Evolutionary conservation across 2,888 invertebrate genomes (phyloP).

Genomic region (Eumacrocentrus americanus): DNA sequence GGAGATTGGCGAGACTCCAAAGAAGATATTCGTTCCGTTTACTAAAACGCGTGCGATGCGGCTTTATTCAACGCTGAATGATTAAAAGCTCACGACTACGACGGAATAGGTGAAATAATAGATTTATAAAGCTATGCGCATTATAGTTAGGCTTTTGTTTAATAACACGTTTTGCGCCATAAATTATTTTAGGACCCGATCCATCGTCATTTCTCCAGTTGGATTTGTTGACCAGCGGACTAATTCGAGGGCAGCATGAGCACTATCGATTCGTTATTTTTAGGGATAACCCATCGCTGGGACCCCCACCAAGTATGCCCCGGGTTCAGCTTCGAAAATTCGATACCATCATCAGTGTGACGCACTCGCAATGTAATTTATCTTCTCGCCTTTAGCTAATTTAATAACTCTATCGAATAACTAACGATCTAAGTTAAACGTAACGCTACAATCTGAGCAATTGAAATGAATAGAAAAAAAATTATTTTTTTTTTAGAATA

Average conservation of each 20-base stretch:
- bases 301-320: constrained; percentile 40
- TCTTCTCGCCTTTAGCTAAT: too few species aligned
- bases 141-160: too few species aligned
- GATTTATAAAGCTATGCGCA: too few species aligned
- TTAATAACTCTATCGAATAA: too few species aligned
- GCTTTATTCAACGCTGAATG: not conserved
- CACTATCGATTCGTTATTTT: constrained; percentile 57
- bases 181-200: constrained; percentile 1
- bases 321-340: constrained; percentile 42
- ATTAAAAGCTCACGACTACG: too few species aligned
- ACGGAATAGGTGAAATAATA: too few species aligned
- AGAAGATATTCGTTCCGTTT: too few species aligned
- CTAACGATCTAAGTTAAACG: too few species aligned
- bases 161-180: too few species aligned
- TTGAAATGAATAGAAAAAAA: not conserved
- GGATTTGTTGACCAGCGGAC: constrained; percentile 42
- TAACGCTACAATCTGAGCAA: too few species aligned
- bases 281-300: constrained; percentile 48
- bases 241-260: constrained; percentile 45
- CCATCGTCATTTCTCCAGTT: not conserved
- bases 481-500: not conserved
- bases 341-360: constrained; percentile 33
- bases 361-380: constrained; percentile 10
- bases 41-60: too few species aligned
- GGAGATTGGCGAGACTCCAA: not conserved